Conservation (phyloP, 2,113 vertebrate species). For the Tetraodon nigroviridis region DNA sequence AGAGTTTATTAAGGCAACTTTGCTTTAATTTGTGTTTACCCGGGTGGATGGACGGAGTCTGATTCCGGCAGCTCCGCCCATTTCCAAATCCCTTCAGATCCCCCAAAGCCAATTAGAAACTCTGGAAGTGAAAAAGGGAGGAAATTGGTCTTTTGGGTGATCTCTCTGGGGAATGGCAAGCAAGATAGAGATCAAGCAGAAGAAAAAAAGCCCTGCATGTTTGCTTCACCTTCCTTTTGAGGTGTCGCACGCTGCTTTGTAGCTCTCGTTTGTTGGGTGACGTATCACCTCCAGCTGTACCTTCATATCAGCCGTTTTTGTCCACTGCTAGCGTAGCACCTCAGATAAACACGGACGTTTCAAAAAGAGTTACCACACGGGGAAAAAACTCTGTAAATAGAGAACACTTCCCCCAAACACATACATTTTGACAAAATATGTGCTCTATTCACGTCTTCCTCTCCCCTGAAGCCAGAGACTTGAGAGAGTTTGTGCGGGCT, state of each 20-base stretch:
- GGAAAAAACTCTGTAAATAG: constrained; percentile 1
- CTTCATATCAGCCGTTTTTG: constrained; percentile 1
- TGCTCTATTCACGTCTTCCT: not conserved
- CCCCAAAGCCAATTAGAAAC: constrained; percentile 53
- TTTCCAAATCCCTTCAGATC: constrained; percentile 43
- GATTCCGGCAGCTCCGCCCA: constrained; percentile 32
- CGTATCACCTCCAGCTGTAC: constrained; percentile 16
- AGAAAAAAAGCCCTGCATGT: no score
- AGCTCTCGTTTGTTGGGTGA: constrained; percentile 13
- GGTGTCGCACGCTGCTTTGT: not conserved
- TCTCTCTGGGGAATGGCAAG: constrained; percentile 30
- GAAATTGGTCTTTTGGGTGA: constrained; percentile 48
- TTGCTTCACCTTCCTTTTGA: no score
- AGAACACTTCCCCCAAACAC: not conserved
- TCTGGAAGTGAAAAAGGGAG: constrained; percentile 32
- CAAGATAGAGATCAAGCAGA: not conserved
- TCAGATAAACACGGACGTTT: constrained; percentile 1
- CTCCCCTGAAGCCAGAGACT: constrained; percentile 4
- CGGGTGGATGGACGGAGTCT: not conserved
- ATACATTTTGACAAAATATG: not conserved
- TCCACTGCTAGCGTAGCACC: not conserved
- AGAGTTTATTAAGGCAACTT: constrained; percentile 10
- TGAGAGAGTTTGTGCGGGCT: constrained; percentile 9
- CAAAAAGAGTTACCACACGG: not conserved
- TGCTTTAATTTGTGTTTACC: constrained; percentile 17